Base-by-base conservation (phyloP, 2,113 vertebrate species). In the Pterocles gutturalis region DNA sequence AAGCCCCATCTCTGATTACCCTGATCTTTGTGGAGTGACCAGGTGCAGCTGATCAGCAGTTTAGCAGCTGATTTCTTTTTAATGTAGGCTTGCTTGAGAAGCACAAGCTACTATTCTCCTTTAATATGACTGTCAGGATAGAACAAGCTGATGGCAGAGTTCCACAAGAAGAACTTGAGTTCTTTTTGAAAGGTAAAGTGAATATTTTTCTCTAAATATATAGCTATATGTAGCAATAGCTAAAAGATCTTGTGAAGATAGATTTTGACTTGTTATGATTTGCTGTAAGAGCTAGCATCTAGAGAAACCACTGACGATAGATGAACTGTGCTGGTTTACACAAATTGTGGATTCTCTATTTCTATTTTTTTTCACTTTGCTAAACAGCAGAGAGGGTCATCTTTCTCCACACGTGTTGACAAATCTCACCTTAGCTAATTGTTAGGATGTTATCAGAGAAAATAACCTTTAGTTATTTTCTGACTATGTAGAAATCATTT, bases 61-160 rank as follows among this genome's bases (percentile, higher is more conserved):
- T 82, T 76, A 77, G 62, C 61, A 83, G 36, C 66, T 90, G 64
- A 54, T 80, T 77, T 76, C 57, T 57, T 89, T 96, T 90, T 48
- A 17, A 78, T 22, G 1, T 64, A 99, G 99, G 99, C 71, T 94
- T 99, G 95, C 99, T 99, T 91, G 99, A 99, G 96, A 99, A 93
- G 84, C 99, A 99, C 98, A 99, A 99, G 97, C 96, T 99, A 20
- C 98, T 99, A 0, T 99, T 99, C 93, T 99, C 99, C 53, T 99
- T 99, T 57, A 99, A 99, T 80, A 98, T 99, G 99, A 99, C 99
- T 25, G 98, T 99, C 83, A 99, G 99, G 98, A 99, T 99, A 62
- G 99, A 99, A 55, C 99, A 99, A 96, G 98, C 98, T 6, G 98
- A 99, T 61, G 99, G 94, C n/a, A 95, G 97, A 66, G 98, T 98